Percentiles rank a stretch among this genome's conserved stretches.
phyloP scores from a whole-genome alignment of 2,888 invertebrate genomes.

The Torymus tubicola region DNA sequence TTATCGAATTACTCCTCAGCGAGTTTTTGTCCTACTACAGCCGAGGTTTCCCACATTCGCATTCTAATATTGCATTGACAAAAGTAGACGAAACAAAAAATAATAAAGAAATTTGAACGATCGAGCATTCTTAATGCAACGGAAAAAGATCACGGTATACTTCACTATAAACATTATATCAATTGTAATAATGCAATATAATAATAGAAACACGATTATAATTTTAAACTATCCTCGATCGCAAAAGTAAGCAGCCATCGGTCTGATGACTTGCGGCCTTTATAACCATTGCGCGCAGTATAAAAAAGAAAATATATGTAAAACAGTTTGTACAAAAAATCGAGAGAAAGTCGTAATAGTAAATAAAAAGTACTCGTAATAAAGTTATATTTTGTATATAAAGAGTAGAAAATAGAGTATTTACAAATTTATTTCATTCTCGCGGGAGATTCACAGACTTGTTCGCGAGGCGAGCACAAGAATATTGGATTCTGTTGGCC shows the following conservation, averaged over 20 bases:
- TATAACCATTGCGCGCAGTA: constrained; percentile 56
- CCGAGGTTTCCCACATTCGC: constrained; percentile 41
- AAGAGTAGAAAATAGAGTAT: constrained; percentile 67
- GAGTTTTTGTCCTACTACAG: constrained; percentile 39
- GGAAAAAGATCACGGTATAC: constrained; percentile 53
- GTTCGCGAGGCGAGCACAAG: constrained; percentile 41
- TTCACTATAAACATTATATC: constrained; percentile 48
- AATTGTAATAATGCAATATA: constrained; percentile 47
- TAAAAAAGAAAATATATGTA: constrained; percentile 69
- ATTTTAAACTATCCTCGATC: constrained; percentile 48
- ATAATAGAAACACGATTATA: constrained; percentile 52
- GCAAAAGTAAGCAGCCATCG: constrained; percentile 30
- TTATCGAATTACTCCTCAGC: constrained; percentile 34
- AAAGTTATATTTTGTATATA: constrained; percentile 62
- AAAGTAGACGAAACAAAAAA: constrained; percentile 31
- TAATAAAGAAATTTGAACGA: constrained; percentile 43
- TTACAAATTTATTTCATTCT: constrained; percentile 64
- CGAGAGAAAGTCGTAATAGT: constrained; percentile 70
- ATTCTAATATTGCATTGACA: constrained; percentile 53
- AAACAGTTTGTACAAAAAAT: constrained; percentile 75
- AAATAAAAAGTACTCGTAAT: constrained; percentile 67
- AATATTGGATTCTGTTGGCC: constrained; percentile 47
- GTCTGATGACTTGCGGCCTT: constrained; percentile 7
- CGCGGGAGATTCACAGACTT: constrained; percentile 40
- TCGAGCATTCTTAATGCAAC: constrained; percentile 44